A percentile compares a stretch with the other conserved stretches of the same genome.
phyloP scores from a whole-genome alignment of 2,888 invertebrate species.

The Phalera bucephala region DNA sequence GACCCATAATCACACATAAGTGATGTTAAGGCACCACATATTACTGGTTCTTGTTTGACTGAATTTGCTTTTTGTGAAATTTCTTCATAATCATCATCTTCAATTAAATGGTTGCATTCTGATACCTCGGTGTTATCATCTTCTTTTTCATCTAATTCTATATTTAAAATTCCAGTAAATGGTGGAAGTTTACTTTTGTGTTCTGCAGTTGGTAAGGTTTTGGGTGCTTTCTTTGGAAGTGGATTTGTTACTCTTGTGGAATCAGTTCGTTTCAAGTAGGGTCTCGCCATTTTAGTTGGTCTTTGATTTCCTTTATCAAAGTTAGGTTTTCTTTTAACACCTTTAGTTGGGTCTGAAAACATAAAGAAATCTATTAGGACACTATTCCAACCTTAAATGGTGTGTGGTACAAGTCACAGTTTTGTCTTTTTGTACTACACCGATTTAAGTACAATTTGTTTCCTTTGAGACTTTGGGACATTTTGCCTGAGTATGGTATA shows the following conservation, averaged over 20 bases:
- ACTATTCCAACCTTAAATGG: too few species aligned
- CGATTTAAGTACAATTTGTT: too few species aligned
- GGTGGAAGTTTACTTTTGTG: conserved; percentile 61
- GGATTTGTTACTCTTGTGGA: conserved; percentile 6
- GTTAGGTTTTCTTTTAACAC: conserved; percentile 27
- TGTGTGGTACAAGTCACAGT: too few species aligned
- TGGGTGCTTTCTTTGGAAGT: conserved; percentile 29
- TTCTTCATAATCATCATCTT: conserved; percentile 57
- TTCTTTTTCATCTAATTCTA: conserved; percentile 43
- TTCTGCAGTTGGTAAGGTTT: conserved; percentile 32
- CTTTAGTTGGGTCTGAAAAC: conserved; percentile 17
- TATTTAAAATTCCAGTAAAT: conserved; percentile 74
- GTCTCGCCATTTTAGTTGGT: conserved; percentile 4
- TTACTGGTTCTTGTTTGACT: conserved; percentile 32
- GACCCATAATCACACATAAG: conserved; percentile 83
- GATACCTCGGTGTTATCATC: conserved; percentile 18
- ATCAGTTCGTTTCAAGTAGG: conserved; percentile 16
- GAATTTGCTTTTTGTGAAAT: conserved; percentile 4
- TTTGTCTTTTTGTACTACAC: too few species aligned
- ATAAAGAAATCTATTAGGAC: too few species aligned
- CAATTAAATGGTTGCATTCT: conserved; percentile 46
- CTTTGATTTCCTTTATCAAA: conserved; percentile 24
- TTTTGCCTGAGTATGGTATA: too few species aligned
- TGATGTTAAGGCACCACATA: conserved; percentile 81
- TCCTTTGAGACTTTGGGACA: too few species aligned